phyloP scores from a whole-genome alignment of 1,140 invertebrate genomes.

The Brachionus rubens region DNA sequence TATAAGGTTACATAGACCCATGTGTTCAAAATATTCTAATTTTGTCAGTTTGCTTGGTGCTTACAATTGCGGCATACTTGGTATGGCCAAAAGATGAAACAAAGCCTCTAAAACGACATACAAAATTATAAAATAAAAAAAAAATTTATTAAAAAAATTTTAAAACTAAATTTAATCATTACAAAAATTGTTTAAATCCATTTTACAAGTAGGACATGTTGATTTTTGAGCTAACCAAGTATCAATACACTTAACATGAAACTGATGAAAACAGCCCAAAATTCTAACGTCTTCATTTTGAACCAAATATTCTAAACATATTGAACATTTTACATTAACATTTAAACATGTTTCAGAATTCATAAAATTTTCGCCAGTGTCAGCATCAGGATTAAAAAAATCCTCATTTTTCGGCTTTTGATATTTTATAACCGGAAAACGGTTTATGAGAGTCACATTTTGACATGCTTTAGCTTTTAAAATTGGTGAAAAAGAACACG shows the following conservation, averaged over 20 bases:
- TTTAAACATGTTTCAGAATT: not conserved
- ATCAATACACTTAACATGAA: constrained; percentile 89
- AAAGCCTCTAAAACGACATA: no score
- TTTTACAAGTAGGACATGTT: constrained; percentile 87
- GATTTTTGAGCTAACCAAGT: constrained; percentile 89
- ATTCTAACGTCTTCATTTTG: constrained; percentile 61
- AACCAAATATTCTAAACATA: constrained; percentile 22
- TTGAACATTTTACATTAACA: constrained; percentile 12
- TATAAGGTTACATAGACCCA: no score
- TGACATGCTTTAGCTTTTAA: not conserved
- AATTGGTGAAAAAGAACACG: not conserved
- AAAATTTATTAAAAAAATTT: no score
- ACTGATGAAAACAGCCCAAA: constrained; percentile 87
- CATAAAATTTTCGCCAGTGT: constrained; percentile 2
- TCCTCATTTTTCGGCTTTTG: not conserved
- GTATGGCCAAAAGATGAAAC: no score
- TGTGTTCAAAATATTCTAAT: no score
- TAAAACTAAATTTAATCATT: not conserved
- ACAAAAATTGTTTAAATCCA: constrained; percentile 69
- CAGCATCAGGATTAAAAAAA: not conserved
- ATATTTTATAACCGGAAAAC: constrained; percentile 19
- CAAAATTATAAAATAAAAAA: no score
- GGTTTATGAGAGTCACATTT: not conserved
- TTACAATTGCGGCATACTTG: no score
- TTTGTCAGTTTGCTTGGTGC: no score